These are phyloP conservation scores for Ovis canadensis DNA, from an alignment of 2,113 vertebrate genomes.

Conservation along the genomic window DNA sequence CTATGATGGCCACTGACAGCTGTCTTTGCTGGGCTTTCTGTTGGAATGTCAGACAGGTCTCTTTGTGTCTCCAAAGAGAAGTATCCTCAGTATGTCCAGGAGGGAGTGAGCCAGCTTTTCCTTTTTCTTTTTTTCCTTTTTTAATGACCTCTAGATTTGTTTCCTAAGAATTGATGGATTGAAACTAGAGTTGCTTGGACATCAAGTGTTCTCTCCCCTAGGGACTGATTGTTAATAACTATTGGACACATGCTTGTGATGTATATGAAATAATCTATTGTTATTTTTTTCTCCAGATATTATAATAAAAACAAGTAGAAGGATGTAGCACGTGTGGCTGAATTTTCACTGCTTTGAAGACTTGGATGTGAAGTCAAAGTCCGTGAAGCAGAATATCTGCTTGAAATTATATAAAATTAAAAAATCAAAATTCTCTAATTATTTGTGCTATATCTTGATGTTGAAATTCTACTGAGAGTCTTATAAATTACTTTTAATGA, in stretches of 20 bases:
- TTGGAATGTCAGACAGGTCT: constrained; percentile 1
- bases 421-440: constrained; percentile 38
- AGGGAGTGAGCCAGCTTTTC: neutral
- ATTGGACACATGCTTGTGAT: neutral
- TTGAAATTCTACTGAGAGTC: constrained; percentile 28
- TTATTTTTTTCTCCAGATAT: constrained; percentile 66
- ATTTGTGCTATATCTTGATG: neutral
- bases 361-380: constrained; percentile 46
- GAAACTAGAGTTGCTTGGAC: neutral
- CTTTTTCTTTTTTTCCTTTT: neutral
- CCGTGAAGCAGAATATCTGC: constrained; percentile 42
- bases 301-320: constrained; percentile 63
- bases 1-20: neutral
- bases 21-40: neutral
- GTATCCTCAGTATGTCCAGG: neutral
- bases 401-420: constrained; percentile 54
- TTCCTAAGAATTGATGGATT: neutral
- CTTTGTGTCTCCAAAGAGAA: neutral
- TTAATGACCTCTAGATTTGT: neutral
- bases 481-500: constrained; percentile 34
- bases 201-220: neutral
- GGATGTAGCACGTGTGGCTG: constrained; percentile 29
- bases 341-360: constrained; percentile 61
- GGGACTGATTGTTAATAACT: constrained; percentile 1
- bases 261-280: constrained; percentile 43